Evolutionary conservation across 1,140 invertebrate genomes (phyloP), one percentile per base, ranked within the genome.

Genomic region (Sipha flava): DNA sequence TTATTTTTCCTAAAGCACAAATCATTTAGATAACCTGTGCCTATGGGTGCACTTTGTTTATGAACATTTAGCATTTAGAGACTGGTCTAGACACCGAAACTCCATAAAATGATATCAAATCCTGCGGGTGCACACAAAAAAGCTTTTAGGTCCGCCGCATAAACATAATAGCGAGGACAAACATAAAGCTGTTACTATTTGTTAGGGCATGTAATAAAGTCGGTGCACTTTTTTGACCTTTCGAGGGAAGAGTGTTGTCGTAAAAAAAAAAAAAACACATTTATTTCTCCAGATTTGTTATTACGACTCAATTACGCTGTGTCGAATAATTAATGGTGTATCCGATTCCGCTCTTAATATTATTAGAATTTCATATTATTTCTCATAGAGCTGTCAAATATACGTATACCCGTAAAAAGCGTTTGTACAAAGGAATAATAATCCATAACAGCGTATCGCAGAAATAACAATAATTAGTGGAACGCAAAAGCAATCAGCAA

Each of bases 41-140:
- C 73, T 77, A 59, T 57, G 52, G 34, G 21, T 52, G 16, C 73
- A 77, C 52, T 77, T 77, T 23, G 52, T 59, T 77, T 77, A 77
- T 77, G 57, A 77, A 52, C 16, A 10, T 77, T 77, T 57, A 77
- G 52, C 73, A 54, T 77, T 45, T 77, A 40, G 73, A 77, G 37
- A 54, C 52, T 4, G 14, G 18, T 59, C 34, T 59, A 59, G 52
- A 77, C 34, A 59, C 29, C 47, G n/a, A 77, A 77, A 77, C 10
- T 43, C 73, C 52, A 77, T 77, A 77, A 77, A 77, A 77, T 77
- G 21, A 57, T 59, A 77, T 77, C 73, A 77, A 77, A 37, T 77
- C 73, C 73, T 77, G 21, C 16, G 73, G 73, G 73, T 59, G 52
- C 73, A 77, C 73, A 77, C 73, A 77, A 77, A 77, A 77, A 77